Percentiles rank a stretch among this genome's conserved stretches.
Evolutionary conservation across 1,140 invertebrate species (phyloP).

Genomic region (Camponotus vicinus): DNA sequence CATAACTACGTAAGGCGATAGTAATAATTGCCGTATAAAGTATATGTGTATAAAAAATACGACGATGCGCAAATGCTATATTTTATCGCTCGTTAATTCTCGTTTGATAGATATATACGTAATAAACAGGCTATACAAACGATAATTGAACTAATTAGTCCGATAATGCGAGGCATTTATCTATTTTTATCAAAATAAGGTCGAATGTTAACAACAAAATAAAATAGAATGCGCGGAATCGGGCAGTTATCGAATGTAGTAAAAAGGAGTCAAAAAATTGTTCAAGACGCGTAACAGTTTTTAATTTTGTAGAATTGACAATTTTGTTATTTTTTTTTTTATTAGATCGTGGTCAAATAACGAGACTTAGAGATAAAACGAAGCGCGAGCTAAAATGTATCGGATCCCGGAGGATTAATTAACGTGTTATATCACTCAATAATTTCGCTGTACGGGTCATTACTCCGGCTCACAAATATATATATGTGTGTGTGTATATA

Average conservation of each 20-base stretch:
- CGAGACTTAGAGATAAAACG: not conserved
- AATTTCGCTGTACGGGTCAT: slow-evolving; percentile 17
- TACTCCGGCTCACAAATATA: not conserved
- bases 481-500: not conserved
- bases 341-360: not conserved
- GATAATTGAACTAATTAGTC: slow-evolving; percentile 22
- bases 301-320: not conserved
- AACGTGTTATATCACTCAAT: slow-evolving; percentile 19
- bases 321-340: not conserved
- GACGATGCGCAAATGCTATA: not conserved
- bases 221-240: not conserved
- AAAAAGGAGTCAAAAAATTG: not conserved
- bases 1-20: not conserved
- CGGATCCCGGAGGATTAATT: not conserved
- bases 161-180: not conserved
- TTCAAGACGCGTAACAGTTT: not conserved
- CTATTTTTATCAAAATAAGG: not conserved
- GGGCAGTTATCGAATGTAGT: no score
- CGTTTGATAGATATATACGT: not conserved
- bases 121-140: slow-evolving; percentile 10
- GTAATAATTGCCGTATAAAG: not conserved
- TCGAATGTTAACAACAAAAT: not conserved
- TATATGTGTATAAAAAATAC: not conserved
- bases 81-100: slow-evolving; percentile 22
- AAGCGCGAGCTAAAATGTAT: not conserved